phyloP scores from a whole-genome alignment of 2,113 vertebrate genomes.

The Apeltes quadracus region DNA sequence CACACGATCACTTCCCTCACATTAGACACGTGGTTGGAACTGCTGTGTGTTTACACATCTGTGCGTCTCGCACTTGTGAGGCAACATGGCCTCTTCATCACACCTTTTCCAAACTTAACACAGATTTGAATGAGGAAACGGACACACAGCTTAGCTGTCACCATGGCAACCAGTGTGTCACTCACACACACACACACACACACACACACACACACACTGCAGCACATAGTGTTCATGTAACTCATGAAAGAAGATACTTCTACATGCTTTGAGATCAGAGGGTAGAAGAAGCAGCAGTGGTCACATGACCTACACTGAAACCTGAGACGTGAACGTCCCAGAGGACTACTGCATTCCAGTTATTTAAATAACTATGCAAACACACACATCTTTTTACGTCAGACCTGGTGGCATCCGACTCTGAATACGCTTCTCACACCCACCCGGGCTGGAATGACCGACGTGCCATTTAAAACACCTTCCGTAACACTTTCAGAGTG shows the following conservation, averaged over 20 bases:
- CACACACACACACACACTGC: not conserved
- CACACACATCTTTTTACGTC: too few relatives aligned
- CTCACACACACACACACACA: not conserved
- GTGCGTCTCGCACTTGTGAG: not conserved
- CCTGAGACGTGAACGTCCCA: constrained; percentile 38
- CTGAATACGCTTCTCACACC: constrained; percentile 26
- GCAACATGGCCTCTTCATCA: constrained; percentile 3
- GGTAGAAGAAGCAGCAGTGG: not conserved
- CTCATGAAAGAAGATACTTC: constrained; percentile 6
- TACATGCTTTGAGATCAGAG: constrained; percentile 15
- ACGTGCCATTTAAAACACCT: constrained; percentile 34
- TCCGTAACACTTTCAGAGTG: not conserved
- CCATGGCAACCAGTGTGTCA: constrained; percentile 23
- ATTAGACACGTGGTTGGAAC: constrained; percentile 16
- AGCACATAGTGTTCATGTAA: not conserved
- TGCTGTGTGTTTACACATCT: constrained; percentile 11
- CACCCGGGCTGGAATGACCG: constrained; percentile 23
- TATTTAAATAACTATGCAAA: constrained; percentile 30
- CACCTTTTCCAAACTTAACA: not conserved
- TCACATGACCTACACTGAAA: constrained; percentile 30
- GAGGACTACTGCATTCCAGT: constrained; percentile 30
- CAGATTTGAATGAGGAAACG: constrained; percentile 7
- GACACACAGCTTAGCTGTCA: not conserved
- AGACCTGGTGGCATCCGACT: constrained; percentile 9
- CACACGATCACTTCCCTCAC: not conserved